These are phyloP conservation scores for Enteromius thamalakanensis DNA, from an alignment of 2,797 vertebrate genomes.

Conservation along the genomic window DNA sequence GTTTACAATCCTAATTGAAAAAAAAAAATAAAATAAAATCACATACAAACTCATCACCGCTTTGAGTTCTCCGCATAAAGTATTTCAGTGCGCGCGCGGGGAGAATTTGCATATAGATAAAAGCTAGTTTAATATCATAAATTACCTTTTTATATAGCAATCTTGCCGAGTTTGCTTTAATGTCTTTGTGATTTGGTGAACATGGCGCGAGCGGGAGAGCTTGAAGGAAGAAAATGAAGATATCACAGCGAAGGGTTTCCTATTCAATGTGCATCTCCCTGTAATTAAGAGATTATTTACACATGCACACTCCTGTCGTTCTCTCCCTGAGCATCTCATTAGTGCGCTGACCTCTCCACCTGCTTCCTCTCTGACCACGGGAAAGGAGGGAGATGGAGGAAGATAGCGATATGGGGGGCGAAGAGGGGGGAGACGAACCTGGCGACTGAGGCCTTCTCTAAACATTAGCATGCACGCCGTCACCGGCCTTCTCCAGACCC, in stretches of 20 bases:
- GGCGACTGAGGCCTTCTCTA: conserved; percentile 26
- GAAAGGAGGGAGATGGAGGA: conserved; percentile 43
- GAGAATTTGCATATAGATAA: conserved; percentile 77
- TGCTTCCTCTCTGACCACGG: conserved; percentile 71
- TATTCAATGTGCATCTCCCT: conserved; percentile 76
- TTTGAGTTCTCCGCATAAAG: conserved; percentile 67
- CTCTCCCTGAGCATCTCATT: conserved; percentile 86
- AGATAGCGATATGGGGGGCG: conserved; percentile 27
- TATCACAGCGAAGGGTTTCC: conserved; percentile 76
- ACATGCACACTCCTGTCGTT: conserved; percentile 87
- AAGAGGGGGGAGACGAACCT: conserved; percentile 35
- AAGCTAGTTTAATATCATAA: conserved; percentile 78
- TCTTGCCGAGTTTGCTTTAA: conserved; percentile 73
- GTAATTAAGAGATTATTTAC: conserved; percentile 98
- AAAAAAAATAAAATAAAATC: conserved; percentile 66
- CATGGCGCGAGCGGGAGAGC: conserved; percentile 28
- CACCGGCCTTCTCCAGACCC: conserved; percentile 35
- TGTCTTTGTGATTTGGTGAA: conserved; percentile 66
- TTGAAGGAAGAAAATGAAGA: conserved; percentile 72
- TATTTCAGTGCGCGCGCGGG: conserved; percentile 65
- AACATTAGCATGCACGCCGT: conserved; percentile 51
- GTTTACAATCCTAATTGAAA: conserved; percentile 65
- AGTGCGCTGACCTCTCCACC: conserved; percentile 85
- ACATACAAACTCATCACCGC: conserved; percentile 45
- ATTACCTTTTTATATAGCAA: conserved; percentile 72